Base-by-base conservation (phyloP, 2,113 vertebrate genomes). In the Neodontobutis hainanensis region DNA sequence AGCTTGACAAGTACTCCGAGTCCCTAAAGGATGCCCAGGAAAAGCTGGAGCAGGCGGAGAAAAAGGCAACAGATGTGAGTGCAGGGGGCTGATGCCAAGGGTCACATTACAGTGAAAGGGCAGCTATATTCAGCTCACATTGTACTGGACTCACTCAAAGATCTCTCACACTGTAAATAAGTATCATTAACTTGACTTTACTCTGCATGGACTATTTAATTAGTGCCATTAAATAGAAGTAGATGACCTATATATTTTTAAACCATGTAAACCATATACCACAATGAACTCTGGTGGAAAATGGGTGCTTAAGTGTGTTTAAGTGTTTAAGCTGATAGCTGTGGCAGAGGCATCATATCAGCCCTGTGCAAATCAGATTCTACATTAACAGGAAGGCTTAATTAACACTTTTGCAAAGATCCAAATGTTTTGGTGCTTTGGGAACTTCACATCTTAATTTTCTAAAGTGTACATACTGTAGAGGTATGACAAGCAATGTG, bases 1-100 rank as follows among this genome's bases (percentile, higher is more conserved):
- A 99, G 86, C 92, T 98, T 87, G 97, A 99, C 81, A 98, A 98
- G 84, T 98, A 97, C 82, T 98, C 97, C 0, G 97, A 99, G 60
- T 94, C 96, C 0, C 94, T 98, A 82, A 98, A 98, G 81, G 96
- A 98, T 15, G 96, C 96, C 47, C 96, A 99, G 90, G 97, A 98
- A 90, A 98, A 98, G 90, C 92, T 98, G 87, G 96, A 99, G 87
- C 94, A 95, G 84, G 96, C 97, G 0, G 96, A 98, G 92, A 98
- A 98, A 88, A 99, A 98, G 75, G 97, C 97, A 56, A 74, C 95
- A 27, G 97, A 98, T 0, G 96, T 98, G 87, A 88, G 96, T 95
- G 43, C 73, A 40, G 14, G 48, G 34, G 32, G 16, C 14, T 38
- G 46, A 65, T 50, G 11, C 11, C n/a, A 15, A 5, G n/a, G 11